Base-by-base conservation (phyloP, 2,113 vertebrate species). In the Neomonachus schauinslandi region DNA sequence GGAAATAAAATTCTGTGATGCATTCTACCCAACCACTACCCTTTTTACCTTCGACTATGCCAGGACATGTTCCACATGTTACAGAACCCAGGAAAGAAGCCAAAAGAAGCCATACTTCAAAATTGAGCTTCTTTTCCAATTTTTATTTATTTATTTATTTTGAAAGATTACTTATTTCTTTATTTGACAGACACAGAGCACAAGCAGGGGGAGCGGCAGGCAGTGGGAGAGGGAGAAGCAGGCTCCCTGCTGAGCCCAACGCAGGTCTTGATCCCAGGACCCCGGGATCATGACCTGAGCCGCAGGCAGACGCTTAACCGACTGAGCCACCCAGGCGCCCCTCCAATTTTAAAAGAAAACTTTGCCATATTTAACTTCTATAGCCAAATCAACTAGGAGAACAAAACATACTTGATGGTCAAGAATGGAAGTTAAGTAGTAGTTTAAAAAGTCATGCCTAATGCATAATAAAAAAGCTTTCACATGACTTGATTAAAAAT, bases 1-100 rank as follows among this genome's bases (percentile, higher is more conserved):
- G 53, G 51, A 98, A 93, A 28, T 69, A 72, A 91, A 84, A 82
- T 5, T 76, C 93, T 57, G 53, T 89, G 97, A 98, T 95, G 95
- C 98, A 98, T 94, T 95, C 63, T 80, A 97, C 71, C 77, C 59
- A 97, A 95, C 72, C 69, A 85, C 63, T 97, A 94, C 31, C n/a
- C 67, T 82, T 96, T 97, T 96, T 96, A 96, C n/a, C 42, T 96
- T 93, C 76, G 91, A 55, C 84, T 89, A 97, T 91, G 80, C 76
- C 74, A 96, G 46, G 69, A 77, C 26, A 94, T 1, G 51, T 95
- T 94, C 16, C 85, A 96, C 74, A 94, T 95, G 57, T 95, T 94
- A 93, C 49, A 97, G 81, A 67, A 33, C 33, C n/a, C 59, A 94
- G 65, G 89, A 95, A 85, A 94, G 57, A 96, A 89, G 63, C 2